These are phyloP conservation scores for Rana temporaria DNA, from an alignment of 2,113 vertebrate species.

Conservation along the genomic window DNA sequence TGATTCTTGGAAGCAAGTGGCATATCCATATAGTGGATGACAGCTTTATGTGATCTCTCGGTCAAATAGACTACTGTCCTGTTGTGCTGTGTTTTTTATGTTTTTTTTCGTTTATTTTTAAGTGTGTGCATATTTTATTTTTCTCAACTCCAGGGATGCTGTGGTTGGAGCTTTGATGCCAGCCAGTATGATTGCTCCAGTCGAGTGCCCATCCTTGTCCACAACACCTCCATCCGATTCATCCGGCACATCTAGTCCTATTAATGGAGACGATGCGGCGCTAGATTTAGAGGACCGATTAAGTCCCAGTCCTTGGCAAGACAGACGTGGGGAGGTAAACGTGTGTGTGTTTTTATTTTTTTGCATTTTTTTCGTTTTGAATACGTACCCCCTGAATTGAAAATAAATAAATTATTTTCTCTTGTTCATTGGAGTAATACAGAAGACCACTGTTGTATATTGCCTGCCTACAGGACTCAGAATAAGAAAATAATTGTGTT, in stretches of 20 bases:
- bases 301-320: slow-evolving; percentile 94
- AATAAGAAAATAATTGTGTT: no score
- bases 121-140: neutral
- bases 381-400: no score
- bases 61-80: no score
- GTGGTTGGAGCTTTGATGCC: slow-evolving; percentile 95
- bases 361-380: no score
- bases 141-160: slow-evolving; percentile 79
- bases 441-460: no score
- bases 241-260: slow-evolving; percentile 79
- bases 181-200: slow-evolving; percentile 92
- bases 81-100: neutral
- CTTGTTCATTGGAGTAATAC: no score
- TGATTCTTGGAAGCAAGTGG: neutral
- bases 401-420: no score
- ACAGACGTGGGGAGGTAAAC: slow-evolving; percentile 90
- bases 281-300: slow-evolving; percentile 84
- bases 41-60: no score
- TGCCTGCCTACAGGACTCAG: no score
- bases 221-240: slow-evolving; percentile 84
- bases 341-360: neutral
- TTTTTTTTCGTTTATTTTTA: neutral
- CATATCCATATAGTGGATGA: no score
- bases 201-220: slow-evolving; percentile 89
- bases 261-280: slow-evolving; percentile 81